phyloP scores from a whole-genome alignment of 2,888 invertebrate species.

The Stenodera caucasica region DNA sequence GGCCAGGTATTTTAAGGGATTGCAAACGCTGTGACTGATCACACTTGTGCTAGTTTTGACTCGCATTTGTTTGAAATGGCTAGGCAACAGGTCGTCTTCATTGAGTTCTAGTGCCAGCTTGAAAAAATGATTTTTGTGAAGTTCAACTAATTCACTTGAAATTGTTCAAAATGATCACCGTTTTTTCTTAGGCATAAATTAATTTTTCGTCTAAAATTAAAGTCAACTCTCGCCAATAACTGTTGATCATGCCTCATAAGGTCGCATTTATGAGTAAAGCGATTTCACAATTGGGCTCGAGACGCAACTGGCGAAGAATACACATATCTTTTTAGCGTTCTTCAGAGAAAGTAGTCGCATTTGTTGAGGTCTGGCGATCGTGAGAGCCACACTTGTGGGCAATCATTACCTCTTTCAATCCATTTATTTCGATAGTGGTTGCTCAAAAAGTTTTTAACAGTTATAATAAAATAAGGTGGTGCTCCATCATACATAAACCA shows the following conservation, averaged over 20 bases:
- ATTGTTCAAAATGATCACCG: constrained; percentile 12
- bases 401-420: background rate
- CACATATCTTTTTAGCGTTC: too few species aligned
- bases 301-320: too few species aligned
- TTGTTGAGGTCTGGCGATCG: constrained; percentile 2
- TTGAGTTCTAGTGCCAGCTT: too few species aligned
- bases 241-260: background rate
- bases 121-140: too few species aligned
- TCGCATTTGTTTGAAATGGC: too few species aligned
- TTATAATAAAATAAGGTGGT: constrained; percentile 1
- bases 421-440: constrained; percentile 10
- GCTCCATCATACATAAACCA: constrained; percentile 8
- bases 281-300: background rate
- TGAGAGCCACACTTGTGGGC: constrained; percentile 7
- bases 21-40: too few species aligned
- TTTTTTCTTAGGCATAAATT: constrained; percentile 10
- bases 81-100: too few species aligned
- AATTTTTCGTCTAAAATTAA: constrained; percentile 8
- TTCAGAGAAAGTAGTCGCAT: too few species aligned
- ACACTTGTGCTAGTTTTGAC: too few species aligned
- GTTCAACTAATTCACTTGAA: background rate
- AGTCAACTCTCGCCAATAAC: constrained; percentile 8
- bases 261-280: background rate
- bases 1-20: too few species aligned
- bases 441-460: background rate